Conservation (phyloP, 2,797 vertebrate genomes). For the Heteromormyrus szaboi region DNA sequence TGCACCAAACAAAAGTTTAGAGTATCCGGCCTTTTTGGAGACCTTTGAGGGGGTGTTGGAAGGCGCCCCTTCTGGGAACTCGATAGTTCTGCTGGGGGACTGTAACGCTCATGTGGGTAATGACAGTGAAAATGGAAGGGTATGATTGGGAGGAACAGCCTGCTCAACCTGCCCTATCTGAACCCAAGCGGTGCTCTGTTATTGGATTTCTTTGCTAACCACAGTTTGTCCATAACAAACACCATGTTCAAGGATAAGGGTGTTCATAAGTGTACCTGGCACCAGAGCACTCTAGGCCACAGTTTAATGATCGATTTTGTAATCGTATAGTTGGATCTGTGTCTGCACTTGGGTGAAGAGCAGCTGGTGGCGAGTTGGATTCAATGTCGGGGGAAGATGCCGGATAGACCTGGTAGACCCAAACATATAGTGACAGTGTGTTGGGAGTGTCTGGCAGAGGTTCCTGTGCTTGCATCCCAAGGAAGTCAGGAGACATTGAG, state of each 20-base stretch:
- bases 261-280: not conserved
- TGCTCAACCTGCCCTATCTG: not conserved
- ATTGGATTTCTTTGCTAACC: not conserved
- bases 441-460: not conserved
- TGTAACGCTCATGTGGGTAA: not conserved
- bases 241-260: not conserved
- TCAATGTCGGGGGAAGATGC: not conserved
- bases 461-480: not conserved
- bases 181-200: not conserved
- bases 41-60: not conserved
- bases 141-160: not conserved
- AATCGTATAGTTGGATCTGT: not conserved
- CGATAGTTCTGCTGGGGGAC: not conserved
- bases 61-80: not conserved
- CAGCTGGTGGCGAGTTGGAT: not conserved
- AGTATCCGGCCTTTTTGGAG: not conserved
- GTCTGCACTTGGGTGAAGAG: not conserved
- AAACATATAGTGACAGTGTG: not conserved
- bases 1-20: not conserved
- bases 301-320: not conserved
- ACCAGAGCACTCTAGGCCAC: not conserved
- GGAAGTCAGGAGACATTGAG: not conserved
- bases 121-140: not conserved
- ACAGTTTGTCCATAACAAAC: not conserved
- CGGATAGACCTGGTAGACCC: not conserved